Base-by-base conservation (phyloP, 2,888 invertebrate species). In the Volucella bombylans region DNA sequence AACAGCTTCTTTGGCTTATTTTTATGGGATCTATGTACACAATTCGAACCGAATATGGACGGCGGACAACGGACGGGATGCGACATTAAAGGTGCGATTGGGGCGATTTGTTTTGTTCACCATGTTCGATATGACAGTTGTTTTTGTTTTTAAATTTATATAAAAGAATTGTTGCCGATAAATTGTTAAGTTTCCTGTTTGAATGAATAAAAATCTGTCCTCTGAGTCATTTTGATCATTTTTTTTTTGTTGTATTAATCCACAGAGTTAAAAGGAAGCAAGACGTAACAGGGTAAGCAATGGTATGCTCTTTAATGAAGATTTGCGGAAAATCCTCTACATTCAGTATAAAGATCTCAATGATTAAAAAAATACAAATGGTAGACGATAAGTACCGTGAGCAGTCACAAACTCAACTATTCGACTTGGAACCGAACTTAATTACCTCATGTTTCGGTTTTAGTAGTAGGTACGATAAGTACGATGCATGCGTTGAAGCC, bases 1-100 rank as follows among this genome's bases (percentile, higher is more conserved):
- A 81, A 81, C 76, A 81, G 85, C 81, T 85, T 85, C 81, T 77
- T 79, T 72, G 31, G 52, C 31, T 50, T 69, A 76, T 76, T 61
- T 76, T 67, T 76, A 76, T 76, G 45, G 76, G 68, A 41, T 67
- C 74, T 65, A 74, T 50, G 50, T 71, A 39, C 59, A 43, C 50
- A 43, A 67, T 52, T 43, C 74, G 52, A 61, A 52, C 67, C 9
- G 41, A 31, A 15, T 50, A 10, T 31, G 31, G 31, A 31, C 39
- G 31, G 15, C n/a, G 2, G 62, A 59, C 41, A 72, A 23, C 23
- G 61, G 62, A 64, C 50, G 65, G 39, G 50, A 57, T 45, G 31
- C 31, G 72, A 78, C 57, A 73, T 78, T 78, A 64, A 45, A 73
- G 61, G 55, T 62, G 68, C 55, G 78, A 78, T 78, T 78, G 67